Conservation (phyloP, 2,888 invertebrate genomes). For the Seladonia tumulorum region DNA sequence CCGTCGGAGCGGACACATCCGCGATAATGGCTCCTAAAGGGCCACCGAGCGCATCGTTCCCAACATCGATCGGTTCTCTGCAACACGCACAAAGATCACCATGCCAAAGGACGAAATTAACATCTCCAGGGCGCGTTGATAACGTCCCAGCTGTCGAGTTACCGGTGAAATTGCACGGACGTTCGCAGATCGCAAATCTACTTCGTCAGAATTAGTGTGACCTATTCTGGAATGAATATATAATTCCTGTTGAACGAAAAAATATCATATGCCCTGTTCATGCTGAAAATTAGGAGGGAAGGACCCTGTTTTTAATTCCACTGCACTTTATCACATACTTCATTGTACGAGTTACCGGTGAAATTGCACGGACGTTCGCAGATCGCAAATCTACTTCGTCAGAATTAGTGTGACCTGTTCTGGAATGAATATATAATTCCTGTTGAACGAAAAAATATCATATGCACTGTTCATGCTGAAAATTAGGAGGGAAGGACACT, state of each 20-base stretch:
- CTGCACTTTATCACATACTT: too few species aligned
- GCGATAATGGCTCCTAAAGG: constrained; percentile 63
- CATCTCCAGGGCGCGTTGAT: neutral
- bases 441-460: too few species aligned
- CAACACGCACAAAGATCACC: neutral
- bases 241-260: too few species aligned
- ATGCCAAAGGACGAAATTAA: constrained; percentile 10
- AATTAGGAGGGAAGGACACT: too few species aligned
- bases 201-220: too few species aligned
- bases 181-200: neutral
- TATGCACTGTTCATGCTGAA: too few species aligned
- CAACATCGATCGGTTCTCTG: neutral
- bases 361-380: neutral
- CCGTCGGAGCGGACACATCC: constrained; percentile 44
- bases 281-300: too few species aligned
- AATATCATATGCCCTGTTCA: too few species aligned
- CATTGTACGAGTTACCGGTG: neutral
- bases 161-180: neutral
- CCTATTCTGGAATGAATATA: too few species aligned
- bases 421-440: too few species aligned
- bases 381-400: neutral
- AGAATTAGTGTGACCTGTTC: too few species aligned
- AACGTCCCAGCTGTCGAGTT: neutral
- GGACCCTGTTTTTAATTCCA: too few species aligned
- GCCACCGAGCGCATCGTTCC: constrained; percentile 28